Percentiles rank a stretch among this genome's conserved stretches.
Evolutionary conservation across 1,140 invertebrate genomes (phyloP).

Genomic region (Lasioglossum albipes): DNA sequence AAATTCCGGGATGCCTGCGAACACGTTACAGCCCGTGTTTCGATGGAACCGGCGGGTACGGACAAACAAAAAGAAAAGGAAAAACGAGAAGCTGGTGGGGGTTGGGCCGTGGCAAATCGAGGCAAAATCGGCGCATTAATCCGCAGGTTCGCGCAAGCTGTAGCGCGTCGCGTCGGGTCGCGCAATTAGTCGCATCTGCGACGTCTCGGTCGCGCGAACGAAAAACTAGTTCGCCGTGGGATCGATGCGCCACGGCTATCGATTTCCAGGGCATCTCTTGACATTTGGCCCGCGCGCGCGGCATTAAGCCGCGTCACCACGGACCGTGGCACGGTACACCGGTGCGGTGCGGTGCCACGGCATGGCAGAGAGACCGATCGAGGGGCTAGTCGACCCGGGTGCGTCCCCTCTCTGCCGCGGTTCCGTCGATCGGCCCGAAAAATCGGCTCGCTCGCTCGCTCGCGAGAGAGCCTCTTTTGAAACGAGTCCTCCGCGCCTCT

Average conservation of each 20-base stretch:
- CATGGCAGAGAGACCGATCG: no score
- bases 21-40: no score
- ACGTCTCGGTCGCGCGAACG: constrained; percentile 28
- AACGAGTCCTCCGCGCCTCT: constrained; percentile 6
- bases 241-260: constrained; percentile 37
- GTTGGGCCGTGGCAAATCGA: not conserved
- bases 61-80: no score
- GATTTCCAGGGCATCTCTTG: constrained; percentile 34
- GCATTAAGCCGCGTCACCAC: not conserved
- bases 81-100: not conserved
- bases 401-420: not conserved
- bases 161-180: not conserved
- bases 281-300: constrained; percentile 16
- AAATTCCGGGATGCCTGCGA: no score
- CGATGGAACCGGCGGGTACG: no score
- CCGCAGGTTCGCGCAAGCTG: not conserved
- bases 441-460: no score
- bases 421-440: not conserved
- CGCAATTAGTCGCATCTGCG: constrained; percentile 23
- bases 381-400: no score
- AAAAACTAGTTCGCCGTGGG: constrained; percentile 42
- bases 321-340: not conserved
- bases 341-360: no score
- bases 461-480: constrained; percentile 8
- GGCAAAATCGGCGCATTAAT: not conserved